These are phyloP conservation scores for Cremastobaeus sp. DNA, from an alignment of 2,888 invertebrate species.

Conservation along the genomic window DNA sequence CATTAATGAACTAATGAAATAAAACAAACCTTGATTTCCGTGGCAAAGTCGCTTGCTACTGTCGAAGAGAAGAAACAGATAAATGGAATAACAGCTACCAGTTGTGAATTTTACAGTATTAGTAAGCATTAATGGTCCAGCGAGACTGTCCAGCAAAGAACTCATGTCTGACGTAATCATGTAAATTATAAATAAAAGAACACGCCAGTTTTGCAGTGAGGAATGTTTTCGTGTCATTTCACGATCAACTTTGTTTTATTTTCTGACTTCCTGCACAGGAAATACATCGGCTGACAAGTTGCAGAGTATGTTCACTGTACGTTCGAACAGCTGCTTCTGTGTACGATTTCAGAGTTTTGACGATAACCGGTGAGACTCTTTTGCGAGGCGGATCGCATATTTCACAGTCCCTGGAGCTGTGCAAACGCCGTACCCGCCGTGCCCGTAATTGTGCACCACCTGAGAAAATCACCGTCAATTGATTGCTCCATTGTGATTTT, in stretches of 20 bases:
- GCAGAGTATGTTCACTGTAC: too few relatives aligned
- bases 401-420: conserved; percentile 92
- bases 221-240: too few relatives aligned
- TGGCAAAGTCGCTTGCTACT: too few relatives aligned
- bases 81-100: too few relatives aligned
- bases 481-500: conserved; percentile 32
- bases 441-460: conserved; percentile 95
- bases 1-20: not conserved
- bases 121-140: conserved; percentile 64
- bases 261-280: too few relatives aligned
- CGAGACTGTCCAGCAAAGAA: conserved; percentile 64
- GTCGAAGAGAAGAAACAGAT: too few relatives aligned
- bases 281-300: too few relatives aligned
- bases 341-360: conserved; percentile 52
- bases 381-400: conserved; percentile 85
- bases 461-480: conserved; percentile 51
- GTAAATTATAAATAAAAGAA: not conserved
- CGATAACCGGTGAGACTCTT: conserved; percentile 79
- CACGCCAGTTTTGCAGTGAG: too few relatives aligned
- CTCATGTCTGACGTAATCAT: not conserved
- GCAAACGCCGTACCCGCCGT: conserved; percentile 95
- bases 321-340: too few relatives aligned
- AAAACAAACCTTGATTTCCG: too few relatives aligned
- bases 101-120: conserved; percentile 65
- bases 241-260: too few relatives aligned